Percentiles rank a stretch among this genome's conserved stretches.
phyloP scores from a whole-genome alignment of 2,888 invertebrate genomes.

The Lydus trimaculatus region DNA sequence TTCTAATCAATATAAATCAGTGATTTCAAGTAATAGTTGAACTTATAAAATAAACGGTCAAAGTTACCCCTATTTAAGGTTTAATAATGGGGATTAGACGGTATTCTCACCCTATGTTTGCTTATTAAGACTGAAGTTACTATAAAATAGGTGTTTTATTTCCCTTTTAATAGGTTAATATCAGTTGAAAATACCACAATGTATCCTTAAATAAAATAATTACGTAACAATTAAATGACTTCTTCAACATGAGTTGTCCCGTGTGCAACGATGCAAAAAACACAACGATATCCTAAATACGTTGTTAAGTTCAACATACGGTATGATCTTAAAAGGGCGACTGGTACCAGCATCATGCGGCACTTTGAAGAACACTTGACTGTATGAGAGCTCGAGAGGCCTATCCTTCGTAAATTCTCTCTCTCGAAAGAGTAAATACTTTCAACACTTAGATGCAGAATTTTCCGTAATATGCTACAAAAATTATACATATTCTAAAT shows the following conservation, averaged over 20 bases:
- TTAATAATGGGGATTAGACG: neutral
- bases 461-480: constrained; percentile 23
- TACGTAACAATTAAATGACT: constrained; percentile 19
- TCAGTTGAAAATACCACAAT: neutral
- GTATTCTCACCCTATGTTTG: neutral
- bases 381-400: constrained; percentile 47
- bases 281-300: constrained; percentile 18
- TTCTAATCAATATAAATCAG: too few species aligned
- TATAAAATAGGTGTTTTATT: neutral
- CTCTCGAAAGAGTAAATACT: constrained; percentile 48
- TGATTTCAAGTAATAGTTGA: too few species aligned
- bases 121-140: neutral
- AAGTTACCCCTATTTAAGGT: neutral
- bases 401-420: constrained; percentile 49
- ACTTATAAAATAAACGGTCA: too few species aligned
- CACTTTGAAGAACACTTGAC: constrained; percentile 46
- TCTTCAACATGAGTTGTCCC: constrained; percentile 20
- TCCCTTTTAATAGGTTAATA: neutral
- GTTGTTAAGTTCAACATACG: constrained; percentile 22
- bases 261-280: constrained; percentile 22
- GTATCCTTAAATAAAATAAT: constrained; percentile 10
- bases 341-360: constrained; percentile 45
- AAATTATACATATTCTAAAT: constrained; percentile 10
- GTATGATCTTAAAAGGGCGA: constrained; percentile 31
- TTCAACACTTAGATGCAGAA: constrained; percentile 35